Base-by-base conservation (phyloP, 2,797 vertebrate genomes). In the Clarias pachynema region DNA sequence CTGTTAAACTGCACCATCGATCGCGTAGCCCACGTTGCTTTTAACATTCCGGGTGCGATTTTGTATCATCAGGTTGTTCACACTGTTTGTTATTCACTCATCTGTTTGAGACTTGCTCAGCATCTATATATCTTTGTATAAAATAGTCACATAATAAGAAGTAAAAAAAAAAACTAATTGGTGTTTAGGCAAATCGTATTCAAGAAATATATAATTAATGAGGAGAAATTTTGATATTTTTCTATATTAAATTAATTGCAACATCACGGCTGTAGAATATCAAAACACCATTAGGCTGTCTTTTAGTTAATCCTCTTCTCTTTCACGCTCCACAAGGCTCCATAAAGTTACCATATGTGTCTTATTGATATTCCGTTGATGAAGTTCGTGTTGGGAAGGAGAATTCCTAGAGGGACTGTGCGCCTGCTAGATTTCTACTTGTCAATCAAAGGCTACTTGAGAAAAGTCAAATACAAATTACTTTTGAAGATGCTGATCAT, bases 1-100 rank as follows among this genome's bases (percentile, higher is more conserved):
- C 94, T 95, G 93, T 94, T 95, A 95, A 95, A 95, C 93, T 89
- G 84, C 62, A 37, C 88, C 94, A 95, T 96, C 94, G 94, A 95
- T 95, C 94, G 92, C 87, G 92, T 92, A 92, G 93, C 92, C 93
- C 93, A 93, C 94, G 94, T 91, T 94, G 92, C 93, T 94, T 94
- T 95, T 95, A 94, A 93, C 95, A 95, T 95, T 94, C 93, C 90
- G 90, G 88, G 90, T 90, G 90, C 90, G 90, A 91, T 92, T 91
- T 92, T 37, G 56, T 87, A 91, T 91, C 89, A 92, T 90, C 83
- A 62, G 90, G 91, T 92, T 90, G 91, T 87, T 84, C 90, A 87
- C 86, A 92, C 86, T 91, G 92, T 93, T 93, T 94, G 93, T 90
- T 90, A 83, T 70, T 63, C 14, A 65, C 34, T 75, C 72, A 18